Conservation (phyloP, 2,797 vertebrate species). For the Cyclopterus lumpus region DNA sequence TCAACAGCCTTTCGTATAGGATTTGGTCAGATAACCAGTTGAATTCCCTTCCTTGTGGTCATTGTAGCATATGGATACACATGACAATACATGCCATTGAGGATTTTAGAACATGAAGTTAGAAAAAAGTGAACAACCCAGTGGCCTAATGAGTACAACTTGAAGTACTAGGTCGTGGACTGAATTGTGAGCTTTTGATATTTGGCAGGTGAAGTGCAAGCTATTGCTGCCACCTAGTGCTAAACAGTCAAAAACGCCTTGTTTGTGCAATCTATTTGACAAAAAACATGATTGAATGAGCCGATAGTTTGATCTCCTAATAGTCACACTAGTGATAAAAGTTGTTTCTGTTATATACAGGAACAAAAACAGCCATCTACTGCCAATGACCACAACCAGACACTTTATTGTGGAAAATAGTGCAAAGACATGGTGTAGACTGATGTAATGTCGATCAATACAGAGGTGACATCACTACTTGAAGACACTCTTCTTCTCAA, state of each 20-base stretch:
- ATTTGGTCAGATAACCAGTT: no score
- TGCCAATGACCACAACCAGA: slow-evolving; percentile 1
- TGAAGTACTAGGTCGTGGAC: not conserved
- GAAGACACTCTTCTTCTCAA: slow-evolving; percentile 6
- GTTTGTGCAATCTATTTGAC: not conserved
- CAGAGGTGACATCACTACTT: slow-evolving; percentile 6
- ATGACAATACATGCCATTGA: no score
- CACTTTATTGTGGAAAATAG: slow-evolving; percentile 58
- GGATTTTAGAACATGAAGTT: not conserved
- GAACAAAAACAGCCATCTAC: not conserved
- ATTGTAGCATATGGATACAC: not conserved
- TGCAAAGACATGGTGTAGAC: slow-evolving; percentile 41
- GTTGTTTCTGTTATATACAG: not conserved
- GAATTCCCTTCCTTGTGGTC: not conserved
- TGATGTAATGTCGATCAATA: not conserved
- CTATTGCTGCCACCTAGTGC: slow-evolving; percentile 26
- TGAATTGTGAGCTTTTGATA: not conserved
- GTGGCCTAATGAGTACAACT: no score
- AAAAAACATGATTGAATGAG: not conserved
- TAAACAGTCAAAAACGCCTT: not conserved
- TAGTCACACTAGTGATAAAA: not conserved
- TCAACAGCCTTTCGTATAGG: not conserved
- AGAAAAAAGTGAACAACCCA: not conserved
- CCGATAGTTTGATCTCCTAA: not conserved
- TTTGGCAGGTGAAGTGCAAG: not conserved